Conservation (phyloP, 2,113 vertebrate genomes). For the Leptobrachium leishanense region DNA sequence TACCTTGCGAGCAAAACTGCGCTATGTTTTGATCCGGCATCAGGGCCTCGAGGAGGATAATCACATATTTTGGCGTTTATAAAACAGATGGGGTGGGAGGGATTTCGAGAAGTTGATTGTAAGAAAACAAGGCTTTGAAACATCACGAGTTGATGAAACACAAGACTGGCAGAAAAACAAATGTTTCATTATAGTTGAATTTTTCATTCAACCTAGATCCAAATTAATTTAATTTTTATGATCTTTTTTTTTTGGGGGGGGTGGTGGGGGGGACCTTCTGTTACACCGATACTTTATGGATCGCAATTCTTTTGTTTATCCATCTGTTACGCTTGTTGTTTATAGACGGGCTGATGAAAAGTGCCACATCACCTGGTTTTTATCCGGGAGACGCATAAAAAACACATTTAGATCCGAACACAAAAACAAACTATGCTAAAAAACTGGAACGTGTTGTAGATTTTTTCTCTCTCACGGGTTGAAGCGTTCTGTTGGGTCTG, state of each 20-base stretch:
- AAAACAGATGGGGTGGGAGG: conserved; percentile 40
- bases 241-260: background rate
- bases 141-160: conserved; percentile 43
- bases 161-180: background rate
- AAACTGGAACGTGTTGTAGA: no score
- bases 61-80: conserved; percentile 1
- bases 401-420: no score
- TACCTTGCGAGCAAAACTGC: conserved; percentile 46
- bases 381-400: background rate
- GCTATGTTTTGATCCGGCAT: conserved; percentile 51
- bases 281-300: background rate
- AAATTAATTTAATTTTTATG: background rate
- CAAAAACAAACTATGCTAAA: no score
- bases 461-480: no score
- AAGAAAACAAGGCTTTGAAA: conserved; percentile 39
- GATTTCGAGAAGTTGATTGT: conserved; percentile 22
- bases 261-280: background rate
- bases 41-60: conserved; percentile 25
- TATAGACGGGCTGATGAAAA: background rate
- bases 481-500: no score
- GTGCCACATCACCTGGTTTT: conserved; percentile 26
- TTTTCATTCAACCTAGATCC: background rate
- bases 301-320: background rate
- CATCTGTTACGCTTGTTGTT: background rate
- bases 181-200: conserved; percentile 33